Conservation (phyloP, 2,888 invertebrate genomes). For the Drosophila mercatorum region DNA sequence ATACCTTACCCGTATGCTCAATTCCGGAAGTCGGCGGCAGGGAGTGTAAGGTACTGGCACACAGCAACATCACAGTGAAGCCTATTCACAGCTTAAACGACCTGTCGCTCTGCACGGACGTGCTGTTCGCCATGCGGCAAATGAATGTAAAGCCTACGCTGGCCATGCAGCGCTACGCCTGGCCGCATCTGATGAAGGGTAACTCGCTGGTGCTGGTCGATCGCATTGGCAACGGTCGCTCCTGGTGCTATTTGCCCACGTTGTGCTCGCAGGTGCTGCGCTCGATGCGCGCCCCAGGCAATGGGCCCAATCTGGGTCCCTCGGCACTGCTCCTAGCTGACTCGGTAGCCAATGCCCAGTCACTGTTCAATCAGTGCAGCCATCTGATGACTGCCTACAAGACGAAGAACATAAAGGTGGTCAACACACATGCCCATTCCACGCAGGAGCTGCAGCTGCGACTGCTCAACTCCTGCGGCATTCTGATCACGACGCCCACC, state of each 20-base stretch:
- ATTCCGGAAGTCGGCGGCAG: rapidly evolving
- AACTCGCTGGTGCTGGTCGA: constrained; percentile 42
- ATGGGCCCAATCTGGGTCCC: constrained; percentile 36
- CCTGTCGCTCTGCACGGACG: constrained; percentile 6
- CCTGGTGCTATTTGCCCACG: constrained; percentile 59
- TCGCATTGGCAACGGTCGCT: constrained; percentile 28
- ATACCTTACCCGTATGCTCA: too few relatives aligned
- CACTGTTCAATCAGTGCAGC: constrained; percentile 27
- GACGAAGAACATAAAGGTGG: constrained; percentile 26
- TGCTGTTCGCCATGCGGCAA: constrained; percentile 16
- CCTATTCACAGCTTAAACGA: background rate
- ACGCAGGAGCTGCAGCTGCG: background rate
- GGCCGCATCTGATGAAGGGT: constrained; percentile 57
- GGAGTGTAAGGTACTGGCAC: constrained; percentile 36
- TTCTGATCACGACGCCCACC: constrained; percentile 51
- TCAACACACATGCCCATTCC: constrained; percentile 32
- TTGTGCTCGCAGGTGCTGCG: constrained; percentile 47
- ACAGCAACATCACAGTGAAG: constrained; percentile 13
- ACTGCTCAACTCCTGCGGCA: constrained; percentile 56
- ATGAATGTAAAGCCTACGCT: constrained; percentile 1
- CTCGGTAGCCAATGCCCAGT: constrained; percentile 13
- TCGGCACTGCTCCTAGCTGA: constrained; percentile 58
- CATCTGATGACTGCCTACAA: constrained; percentile 29
- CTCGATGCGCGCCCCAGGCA: background rate
- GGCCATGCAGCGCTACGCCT: constrained; percentile 45